Conservation (phyloP, 2,797 vertebrate genomes). For the Hydrocynus forskahlii region DNA sequence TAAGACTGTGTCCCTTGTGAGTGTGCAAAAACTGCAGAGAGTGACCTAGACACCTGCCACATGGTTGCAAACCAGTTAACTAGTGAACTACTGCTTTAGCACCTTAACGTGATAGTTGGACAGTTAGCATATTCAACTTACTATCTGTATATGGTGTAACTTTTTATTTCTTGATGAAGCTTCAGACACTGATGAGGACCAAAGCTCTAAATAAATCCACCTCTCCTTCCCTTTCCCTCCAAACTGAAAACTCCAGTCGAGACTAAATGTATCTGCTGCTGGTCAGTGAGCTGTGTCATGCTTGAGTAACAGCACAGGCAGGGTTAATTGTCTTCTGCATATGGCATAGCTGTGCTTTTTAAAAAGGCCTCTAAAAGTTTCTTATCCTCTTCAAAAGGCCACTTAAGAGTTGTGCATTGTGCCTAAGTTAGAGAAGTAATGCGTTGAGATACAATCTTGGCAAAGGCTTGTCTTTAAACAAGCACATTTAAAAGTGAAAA, state of each 20-base stretch:
- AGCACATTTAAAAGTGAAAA: neutral
- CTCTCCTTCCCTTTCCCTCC: neutral
- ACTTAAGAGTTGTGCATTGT: constrained; percentile 37
- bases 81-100: neutral
- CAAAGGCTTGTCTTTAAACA: constrained; percentile 16
- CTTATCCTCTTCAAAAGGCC: constrained; percentile 28
- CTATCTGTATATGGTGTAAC: neutral
- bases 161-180: neutral
- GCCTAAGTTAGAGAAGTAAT: neutral
- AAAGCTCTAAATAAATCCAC: neutral
- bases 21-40: constrained; percentile 42
- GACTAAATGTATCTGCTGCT: neutral
- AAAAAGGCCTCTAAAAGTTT: constrained; percentile 16
- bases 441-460: neutral
- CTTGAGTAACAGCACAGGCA: constrained; percentile 11
- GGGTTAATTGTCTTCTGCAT: neutral
- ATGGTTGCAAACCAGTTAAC: neutral
- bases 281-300: constrained; percentile 13
- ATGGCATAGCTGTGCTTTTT: constrained; percentile 35
- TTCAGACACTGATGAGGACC: neutral
- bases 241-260: neutral
- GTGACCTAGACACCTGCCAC: constrained; percentile 19
- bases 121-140: neutral
- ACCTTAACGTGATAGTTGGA: neutral
- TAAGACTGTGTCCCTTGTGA: constrained; percentile 34